These are phyloP conservation scores for Nephila pilipes DNA, from an alignment of 1,140 invertebrate genomes.

Conservation along the genomic window DNA sequence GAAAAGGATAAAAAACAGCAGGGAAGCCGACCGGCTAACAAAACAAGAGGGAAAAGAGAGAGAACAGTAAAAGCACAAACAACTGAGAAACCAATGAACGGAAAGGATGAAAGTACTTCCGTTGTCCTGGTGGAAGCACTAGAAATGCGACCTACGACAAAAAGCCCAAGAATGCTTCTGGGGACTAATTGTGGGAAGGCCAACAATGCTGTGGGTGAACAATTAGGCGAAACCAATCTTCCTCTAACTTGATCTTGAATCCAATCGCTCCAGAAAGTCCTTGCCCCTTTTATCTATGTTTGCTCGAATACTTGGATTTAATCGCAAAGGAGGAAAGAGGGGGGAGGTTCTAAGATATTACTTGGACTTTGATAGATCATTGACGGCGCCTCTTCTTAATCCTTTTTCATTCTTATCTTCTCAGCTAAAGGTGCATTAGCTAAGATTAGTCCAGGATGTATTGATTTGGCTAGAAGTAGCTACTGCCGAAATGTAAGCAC, in stretches of 20 bases:
- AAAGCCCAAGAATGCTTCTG: conserved; percentile 54
- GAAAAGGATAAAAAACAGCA: background rate
- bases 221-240: conserved; percentile 68
- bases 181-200: conserved; percentile 64
- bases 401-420: conserved; percentile 51
- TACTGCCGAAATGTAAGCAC: conserved; percentile 14
- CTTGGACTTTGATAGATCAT: conserved; percentile 40
- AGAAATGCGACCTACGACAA: conserved; percentile 14
- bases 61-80: conserved; percentile 41
- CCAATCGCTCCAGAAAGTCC: conserved; percentile 52
- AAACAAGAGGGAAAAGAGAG: conserved; percentile 40
- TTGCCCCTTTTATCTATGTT: conserved; percentile 37
- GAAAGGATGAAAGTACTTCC: conserved; percentile 31
- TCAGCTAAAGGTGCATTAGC: conserved; percentile 34
- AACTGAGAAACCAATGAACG: conserved; percentile 25
- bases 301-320: conserved; percentile 39
- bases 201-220: conserved; percentile 47
- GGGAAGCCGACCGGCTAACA: conserved; percentile 35
- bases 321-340: conserved; percentile 2
- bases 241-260: conserved; percentile 50
- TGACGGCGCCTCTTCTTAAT: conserved; percentile 30
- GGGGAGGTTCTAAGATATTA: conserved; percentile 29
- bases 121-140: conserved; percentile 18
- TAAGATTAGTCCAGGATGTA: conserved; percentile 22
- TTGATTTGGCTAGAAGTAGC: conserved; percentile 19